Conservation (phyloP, 2,797 vertebrate genomes). For the Anas flavirostris region DNA sequence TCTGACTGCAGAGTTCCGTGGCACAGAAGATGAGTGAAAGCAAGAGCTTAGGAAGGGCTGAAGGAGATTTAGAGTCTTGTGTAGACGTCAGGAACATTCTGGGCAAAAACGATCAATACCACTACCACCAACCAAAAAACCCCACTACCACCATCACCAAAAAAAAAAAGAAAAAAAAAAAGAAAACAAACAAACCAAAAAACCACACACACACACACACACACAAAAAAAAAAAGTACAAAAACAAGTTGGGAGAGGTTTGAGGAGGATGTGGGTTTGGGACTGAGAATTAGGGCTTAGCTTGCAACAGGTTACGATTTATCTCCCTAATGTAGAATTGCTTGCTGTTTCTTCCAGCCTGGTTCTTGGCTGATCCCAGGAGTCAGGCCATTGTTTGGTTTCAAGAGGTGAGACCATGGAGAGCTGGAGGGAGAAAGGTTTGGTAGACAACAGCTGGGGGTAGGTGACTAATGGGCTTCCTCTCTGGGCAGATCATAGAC, state of each 20-base stretch:
- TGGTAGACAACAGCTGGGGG: neutral
- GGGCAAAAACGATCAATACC: neutral
- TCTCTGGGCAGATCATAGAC: constrained; percentile 87
- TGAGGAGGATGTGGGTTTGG: neutral
- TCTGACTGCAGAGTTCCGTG: neutral
- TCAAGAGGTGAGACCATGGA: neutral
- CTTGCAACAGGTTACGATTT: neutral
- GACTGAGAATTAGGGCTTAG: neutral
- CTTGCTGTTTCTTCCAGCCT: neutral
- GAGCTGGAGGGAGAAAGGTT: neutral
- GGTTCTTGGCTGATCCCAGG: neutral
- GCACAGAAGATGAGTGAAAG: neutral
- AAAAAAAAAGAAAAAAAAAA: neutral
- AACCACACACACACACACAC: no score
- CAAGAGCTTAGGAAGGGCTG: neutral
- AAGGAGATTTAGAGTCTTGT: neutral
- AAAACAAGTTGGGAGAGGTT: neutral
- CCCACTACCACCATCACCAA: no score
- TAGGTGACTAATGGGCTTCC: neutral
- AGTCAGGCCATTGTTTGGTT: neutral
- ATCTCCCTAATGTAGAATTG: neutral
- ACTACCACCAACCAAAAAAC: no score
- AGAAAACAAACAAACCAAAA: neutral
- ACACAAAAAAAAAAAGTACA: neutral
- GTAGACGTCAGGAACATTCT: neutral